Base-by-base conservation (phyloP, 1,140 invertebrate species). In the Camponotus vicinus region DNA sequence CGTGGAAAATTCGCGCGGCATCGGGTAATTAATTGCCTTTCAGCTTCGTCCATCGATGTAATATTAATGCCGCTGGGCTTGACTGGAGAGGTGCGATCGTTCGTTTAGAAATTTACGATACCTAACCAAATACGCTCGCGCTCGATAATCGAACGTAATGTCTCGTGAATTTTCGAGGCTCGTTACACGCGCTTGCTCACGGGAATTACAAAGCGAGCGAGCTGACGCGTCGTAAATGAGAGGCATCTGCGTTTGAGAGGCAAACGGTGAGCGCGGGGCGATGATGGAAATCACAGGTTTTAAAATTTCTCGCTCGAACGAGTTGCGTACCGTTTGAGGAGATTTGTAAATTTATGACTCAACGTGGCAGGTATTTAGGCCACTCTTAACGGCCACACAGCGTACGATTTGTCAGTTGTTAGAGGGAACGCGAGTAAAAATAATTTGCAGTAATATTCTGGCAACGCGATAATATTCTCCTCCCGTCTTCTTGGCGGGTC, bases 151-250 rank as follows among this genome's bases (percentile, higher is more conserved):
- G 79, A 83, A 83, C 79, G 79, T 83, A 83, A 83, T 83, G 79
- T 83, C 79, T 83, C 79, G 79, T 83, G 79, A 83, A 83, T 83
- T 83, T 83, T 83, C 79, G 79, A 75, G 42, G 79, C 79, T 83
- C 69, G 79, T 83, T 83, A 75, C 79, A 27, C 69, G 79, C 69
- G 69, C 69, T n/a, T 40, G 21, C 11, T 18, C 34, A 13, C 55
- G 79, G 37, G 69, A 83, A 83, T 83, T 83, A 83, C 69, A 83
- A 83, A 83, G 69, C 55, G 61, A 70, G 67, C 52, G 79, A 13
- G n/a, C 79, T 83, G 79, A 83, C 69, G 69, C 42, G 55, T 83
- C 79, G 79, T 83, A 83, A 83, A 83, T 70, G 79, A 45, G 55
- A 75, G 15, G 27, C 69, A 75, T 83, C 79, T 83, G 79, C 79